Evolutionary conservation across 2,888 invertebrate genomes (phyloP).

Genomic region (Caenorhabditis sp.): DNA sequence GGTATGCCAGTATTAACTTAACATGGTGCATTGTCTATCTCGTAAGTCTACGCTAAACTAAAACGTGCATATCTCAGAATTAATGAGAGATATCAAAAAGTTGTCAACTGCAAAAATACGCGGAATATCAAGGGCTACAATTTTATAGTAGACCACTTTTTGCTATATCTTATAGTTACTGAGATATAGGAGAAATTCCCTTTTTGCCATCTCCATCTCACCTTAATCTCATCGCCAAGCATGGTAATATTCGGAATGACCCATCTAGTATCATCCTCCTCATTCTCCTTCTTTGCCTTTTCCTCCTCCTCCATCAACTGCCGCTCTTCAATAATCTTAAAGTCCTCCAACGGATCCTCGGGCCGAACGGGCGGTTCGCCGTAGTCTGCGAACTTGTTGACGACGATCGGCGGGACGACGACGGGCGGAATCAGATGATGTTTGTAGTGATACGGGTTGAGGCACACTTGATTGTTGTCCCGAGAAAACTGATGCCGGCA

Average conservation of each 20-base stretch:
- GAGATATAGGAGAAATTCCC: too few relatives aligned
- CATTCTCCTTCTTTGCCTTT: background rate
- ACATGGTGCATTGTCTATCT: too few relatives aligned
- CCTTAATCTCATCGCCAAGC: conserved; percentile 49
- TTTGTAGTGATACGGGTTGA: conserved; percentile 48
- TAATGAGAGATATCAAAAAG: too few relatives aligned
- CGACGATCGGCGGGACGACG: conserved; percentile 25
- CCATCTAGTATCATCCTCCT: too few relatives aligned
- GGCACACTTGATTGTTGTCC: background rate
- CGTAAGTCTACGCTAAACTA: too few relatives aligned
- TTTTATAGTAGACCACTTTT: too few relatives aligned
- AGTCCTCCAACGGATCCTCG: conserved; percentile 6
- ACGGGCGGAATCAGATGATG: background rate
- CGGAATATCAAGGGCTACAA: too few relatives aligned
- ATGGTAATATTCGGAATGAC: conserved; percentile 42
- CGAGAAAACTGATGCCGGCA: conserved; percentile 18
- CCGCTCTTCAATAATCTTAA: background rate
- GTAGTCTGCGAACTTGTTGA: conserved; percentile 24
- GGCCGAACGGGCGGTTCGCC: conserved; percentile 16
- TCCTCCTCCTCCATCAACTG: too few relatives aligned
- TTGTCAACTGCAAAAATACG: too few relatives aligned
- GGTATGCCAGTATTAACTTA: too few relatives aligned
- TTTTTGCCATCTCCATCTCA: background rate
- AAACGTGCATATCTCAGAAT: too few relatives aligned
- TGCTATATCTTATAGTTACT: too few relatives aligned